Percentiles rank a stretch among this genome's conserved stretches.
Conservation (phyloP, 1,140 invertebrate species). For the Cherax destructor region DNA sequence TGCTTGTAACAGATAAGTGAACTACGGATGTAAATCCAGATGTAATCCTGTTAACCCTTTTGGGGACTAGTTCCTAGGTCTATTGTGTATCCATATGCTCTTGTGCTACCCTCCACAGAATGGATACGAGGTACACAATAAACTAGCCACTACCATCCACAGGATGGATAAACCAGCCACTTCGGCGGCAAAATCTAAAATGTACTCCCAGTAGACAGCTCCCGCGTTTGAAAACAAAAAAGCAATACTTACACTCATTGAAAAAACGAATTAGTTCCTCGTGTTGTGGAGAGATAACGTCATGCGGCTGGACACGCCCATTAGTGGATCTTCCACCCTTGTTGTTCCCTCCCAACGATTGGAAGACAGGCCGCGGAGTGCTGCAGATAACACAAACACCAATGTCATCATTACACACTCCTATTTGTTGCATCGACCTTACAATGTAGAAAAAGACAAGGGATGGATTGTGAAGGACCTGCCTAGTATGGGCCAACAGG, state of each 20-base stretch:
- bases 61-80: too few relatives aligned
- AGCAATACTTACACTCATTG: conserved; percentile 42
- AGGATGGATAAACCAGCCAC: too few relatives aligned
- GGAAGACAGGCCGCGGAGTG: conserved; percentile 49
- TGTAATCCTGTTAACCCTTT: too few relatives aligned
- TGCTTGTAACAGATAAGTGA: background rate
- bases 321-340: conserved; percentile 38
- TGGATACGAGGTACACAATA: too few relatives aligned
- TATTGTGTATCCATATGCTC: too few relatives aligned
- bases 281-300: conserved; percentile 47
- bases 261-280: conserved; percentile 50
- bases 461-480: too few relatives aligned
- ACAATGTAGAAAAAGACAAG: too few relatives aligned
- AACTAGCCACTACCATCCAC: too few relatives aligned
- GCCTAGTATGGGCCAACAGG: too few relatives aligned
- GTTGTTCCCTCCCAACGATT: conserved; percentile 24
- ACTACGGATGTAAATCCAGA: background rate
- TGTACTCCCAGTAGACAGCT: background rate
- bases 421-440: too few relatives aligned
- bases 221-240: background rate
- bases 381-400: conserved; percentile 1
- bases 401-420: background rate
- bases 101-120: too few relatives aligned
- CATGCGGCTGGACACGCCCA: conserved; percentile 30
- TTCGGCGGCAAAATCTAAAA: too few relatives aligned